These are phyloP conservation scores for Drymonia ruficornis DNA, from an alignment of 2,888 invertebrate genomes.

Conservation along the genomic window DNA sequence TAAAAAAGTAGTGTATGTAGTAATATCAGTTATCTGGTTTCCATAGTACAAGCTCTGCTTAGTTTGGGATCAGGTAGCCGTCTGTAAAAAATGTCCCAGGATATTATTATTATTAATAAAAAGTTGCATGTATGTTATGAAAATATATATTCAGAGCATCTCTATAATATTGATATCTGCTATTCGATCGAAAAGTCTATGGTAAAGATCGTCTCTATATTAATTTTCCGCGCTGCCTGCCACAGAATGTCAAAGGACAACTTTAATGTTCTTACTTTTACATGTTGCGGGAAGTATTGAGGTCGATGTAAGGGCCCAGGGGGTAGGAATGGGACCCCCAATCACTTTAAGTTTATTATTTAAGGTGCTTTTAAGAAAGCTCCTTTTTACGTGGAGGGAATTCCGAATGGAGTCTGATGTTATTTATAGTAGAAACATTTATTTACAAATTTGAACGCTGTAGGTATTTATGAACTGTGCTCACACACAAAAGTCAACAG, in stretches of 20 bases:
- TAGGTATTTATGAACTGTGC: too few relatives aligned
- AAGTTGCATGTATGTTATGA: not conserved
- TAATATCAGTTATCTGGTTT: too few relatives aligned
- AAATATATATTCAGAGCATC: not conserved
- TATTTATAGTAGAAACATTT: not conserved
- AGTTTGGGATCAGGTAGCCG: too few relatives aligned
- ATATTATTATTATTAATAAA: too few relatives aligned
- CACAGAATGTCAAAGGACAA: slow-evolving; percentile 25
- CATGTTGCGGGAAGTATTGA: slow-evolving; percentile 12
- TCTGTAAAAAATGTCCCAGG: too few relatives aligned
- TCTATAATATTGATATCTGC: not conserved
- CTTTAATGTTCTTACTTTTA: slow-evolving; percentile 25
- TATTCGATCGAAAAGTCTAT: not conserved
- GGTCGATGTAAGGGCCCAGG: not conserved
- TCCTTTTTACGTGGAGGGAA: not conserved
- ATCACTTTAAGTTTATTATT: slow-evolving; percentile 1
- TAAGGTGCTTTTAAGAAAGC: not conserved
- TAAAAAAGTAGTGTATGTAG: too few relatives aligned
- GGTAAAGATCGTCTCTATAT: slow-evolving; percentile 11
- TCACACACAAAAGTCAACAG: too few relatives aligned
- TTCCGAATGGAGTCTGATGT: not conserved
- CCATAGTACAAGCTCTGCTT: too few relatives aligned
- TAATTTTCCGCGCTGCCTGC: slow-evolving; percentile 24
- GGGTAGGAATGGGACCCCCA: not conserved
- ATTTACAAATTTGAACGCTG: too few relatives aligned